A percentile compares a stretch with the other conserved stretches of the same genome.
Conservation (phyloP, 2,113 vertebrate species). For the Oophaga pumilio region DNA sequence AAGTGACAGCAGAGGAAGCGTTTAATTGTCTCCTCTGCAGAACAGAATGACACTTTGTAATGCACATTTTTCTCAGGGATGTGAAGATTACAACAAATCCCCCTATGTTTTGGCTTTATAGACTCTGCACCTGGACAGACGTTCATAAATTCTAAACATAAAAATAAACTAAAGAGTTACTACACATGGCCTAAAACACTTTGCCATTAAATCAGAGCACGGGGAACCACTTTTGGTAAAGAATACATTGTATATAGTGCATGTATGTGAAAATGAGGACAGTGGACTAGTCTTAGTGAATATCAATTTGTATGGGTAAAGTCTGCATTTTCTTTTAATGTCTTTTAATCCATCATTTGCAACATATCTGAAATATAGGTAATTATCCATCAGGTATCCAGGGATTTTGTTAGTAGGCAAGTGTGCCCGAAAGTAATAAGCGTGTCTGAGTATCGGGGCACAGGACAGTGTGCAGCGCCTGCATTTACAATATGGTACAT, state of each 20-base stretch:
- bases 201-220: not conserved
- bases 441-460: too few relatives aligned
- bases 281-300: too few relatives aligned
- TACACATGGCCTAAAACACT: not conserved
- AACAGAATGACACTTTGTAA: not conserved
- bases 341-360: too few relatives aligned
- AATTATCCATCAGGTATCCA: too few relatives aligned
- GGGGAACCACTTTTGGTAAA: not conserved
- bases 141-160: not conserved
- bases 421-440: too few relatives aligned
- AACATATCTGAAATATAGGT: too few relatives aligned
- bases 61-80: not conserved
- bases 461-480: too few relatives aligned
- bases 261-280: too few relatives aligned
- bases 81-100: not conserved
- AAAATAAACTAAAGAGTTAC: not conserved
- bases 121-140: not conserved
- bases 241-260: not conserved
- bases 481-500: too few relatives aligned
- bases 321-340: too few relatives aligned
- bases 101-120: not conserved
- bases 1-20: not conserved
- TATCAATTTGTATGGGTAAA: too few relatives aligned
- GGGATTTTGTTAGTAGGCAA: too few relatives aligned
- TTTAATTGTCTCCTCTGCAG: slow-evolving; percentile 1